A percentile compares a stretch with the other conserved stretches of the same genome.
These are phyloP conservation scores for Aleiodes alternator DNA, from an alignment of 2,888 invertebrate genomes.

Conservation along the genomic window DNA sequence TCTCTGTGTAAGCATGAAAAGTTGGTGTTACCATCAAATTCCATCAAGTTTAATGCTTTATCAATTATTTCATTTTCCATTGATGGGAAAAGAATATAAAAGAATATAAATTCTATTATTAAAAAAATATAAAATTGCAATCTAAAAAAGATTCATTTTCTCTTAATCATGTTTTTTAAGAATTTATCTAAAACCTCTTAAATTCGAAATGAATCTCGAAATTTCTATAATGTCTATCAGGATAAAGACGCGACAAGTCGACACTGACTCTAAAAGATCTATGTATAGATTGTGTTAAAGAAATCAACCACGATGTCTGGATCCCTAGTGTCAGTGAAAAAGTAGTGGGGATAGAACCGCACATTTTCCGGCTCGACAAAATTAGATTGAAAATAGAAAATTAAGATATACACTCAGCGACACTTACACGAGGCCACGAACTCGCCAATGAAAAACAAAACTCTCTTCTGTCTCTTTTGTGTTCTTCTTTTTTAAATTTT, in stretches of 20 bases:
- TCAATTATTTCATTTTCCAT: too few relatives aligned
- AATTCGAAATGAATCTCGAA: slow-evolving; percentile 25
- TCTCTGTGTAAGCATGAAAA: too few relatives aligned
- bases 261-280: slow-evolving; percentile 50
- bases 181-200: too few relatives aligned
- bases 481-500: not conserved
- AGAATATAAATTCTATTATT: too few relatives aligned
- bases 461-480: slow-evolving; percentile 5
- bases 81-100: too few relatives aligned
- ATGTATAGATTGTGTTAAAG: slow-evolving; percentile 56
- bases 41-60: too few relatives aligned
- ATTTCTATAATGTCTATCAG: slow-evolving; percentile 37
- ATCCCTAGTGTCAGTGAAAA: slow-evolving; percentile 46
- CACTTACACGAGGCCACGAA: slow-evolving; percentile 23
- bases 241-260: slow-evolving; percentile 46
- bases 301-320: slow-evolving; percentile 53
- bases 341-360: slow-evolving; percentile 16
- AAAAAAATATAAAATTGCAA: too few relatives aligned
- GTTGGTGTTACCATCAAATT: too few relatives aligned
- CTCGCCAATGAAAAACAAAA: slow-evolving; percentile 22
- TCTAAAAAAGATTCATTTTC: too few relatives aligned
- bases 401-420: slow-evolving; percentile 12
- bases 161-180: too few relatives aligned
- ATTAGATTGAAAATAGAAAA: slow-evolving; percentile 42
- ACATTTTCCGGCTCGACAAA: slow-evolving; percentile 35